Base-by-base conservation (phyloP, 2,888 invertebrate species). In the Microplitis deprimator region DNA sequence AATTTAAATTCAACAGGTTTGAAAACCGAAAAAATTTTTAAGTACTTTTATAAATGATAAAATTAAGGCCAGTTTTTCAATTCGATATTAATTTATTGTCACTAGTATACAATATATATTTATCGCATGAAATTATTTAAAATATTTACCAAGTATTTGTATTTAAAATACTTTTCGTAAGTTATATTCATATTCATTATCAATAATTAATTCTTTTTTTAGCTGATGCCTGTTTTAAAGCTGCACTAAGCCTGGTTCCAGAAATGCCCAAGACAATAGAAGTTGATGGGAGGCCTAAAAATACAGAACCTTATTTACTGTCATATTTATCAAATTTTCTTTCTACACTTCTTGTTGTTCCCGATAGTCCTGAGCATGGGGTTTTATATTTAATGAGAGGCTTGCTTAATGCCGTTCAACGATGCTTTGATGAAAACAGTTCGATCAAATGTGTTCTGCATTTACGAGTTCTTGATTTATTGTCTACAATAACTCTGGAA, bases 191-290 rank as follows among this genome's bases (percentile, higher is more conserved):
- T 20, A 20, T 20, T 1, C 1, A 1, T 20, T 20, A 20, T 20
- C 20, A 20, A 20, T 20, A 59, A 29, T 6, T 38, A 17, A 7
- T 6, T 65, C 75, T 61, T 80, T 82, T 92, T 91, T 85, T 86
- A 96, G 98, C 96, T 77, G 98, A 98, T 91, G 96, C 97, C 1
- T 97, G 97, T 89, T 95, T 98, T 84, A 97, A 97, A 90, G 96
- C 97, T 40, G 94, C 97, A 0, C 92, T 98, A 17, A 93, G 93
- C 78, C 91, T 96, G 70, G 93, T 98, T 81, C 93, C 94, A 0
- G 96, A 97, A 82, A 91, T 97, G 85, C 95, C 96, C 81, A 90
- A 93, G 86, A 90, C 92, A 82, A 90, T 93, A 86, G 92, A 96
- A 83, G 90, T 94, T 80, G 96, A 96, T 81, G 95, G 94, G 1